Percentiles rank a stretch among this genome's conserved stretches.
Evolutionary conservation across 2,797 vertebrate genomes (phyloP).

Genomic region (Acanthiza pusilla): DNA sequence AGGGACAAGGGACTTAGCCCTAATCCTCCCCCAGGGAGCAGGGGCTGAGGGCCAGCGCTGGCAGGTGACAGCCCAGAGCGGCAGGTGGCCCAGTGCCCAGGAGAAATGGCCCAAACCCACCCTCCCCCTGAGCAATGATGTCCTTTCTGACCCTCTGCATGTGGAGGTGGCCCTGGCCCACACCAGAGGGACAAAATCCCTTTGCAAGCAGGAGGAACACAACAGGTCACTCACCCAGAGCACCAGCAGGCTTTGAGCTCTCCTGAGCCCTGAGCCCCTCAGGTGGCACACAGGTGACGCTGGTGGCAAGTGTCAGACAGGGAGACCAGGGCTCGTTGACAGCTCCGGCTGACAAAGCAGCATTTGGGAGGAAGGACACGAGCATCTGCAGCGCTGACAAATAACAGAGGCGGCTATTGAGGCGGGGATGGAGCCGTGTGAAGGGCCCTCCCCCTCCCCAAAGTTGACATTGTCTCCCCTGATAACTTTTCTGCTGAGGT

Average conservation of each 20-base stretch:
- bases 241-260: not conserved
- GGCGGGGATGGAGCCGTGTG: not conserved
- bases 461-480: conserved; percentile 87
- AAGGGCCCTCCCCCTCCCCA: conserved; percentile 38
- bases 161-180: not conserved
- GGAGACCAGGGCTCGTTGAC: not conserved
- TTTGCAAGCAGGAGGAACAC: not conserved
- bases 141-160: not conserved
- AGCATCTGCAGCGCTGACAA: conserved; percentile 22
- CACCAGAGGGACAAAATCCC: not conserved
- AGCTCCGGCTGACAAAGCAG: conserved; percentile 21
- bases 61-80: not conserved
- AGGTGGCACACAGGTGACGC: rapidly evolving
- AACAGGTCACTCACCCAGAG: not conserved
- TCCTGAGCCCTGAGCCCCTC: not conserved
- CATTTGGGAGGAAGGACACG: conserved; percentile 27
- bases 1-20: not conserved
- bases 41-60: rapidly evolving
- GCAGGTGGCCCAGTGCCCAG: not conserved
- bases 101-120: not conserved
- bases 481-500: conserved; percentile 90
- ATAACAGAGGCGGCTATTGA: not conserved
- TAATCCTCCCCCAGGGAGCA: rapidly evolving
- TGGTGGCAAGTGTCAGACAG: rapidly evolving
- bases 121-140: rapidly evolving